Percentiles rank a stretch among this genome's conserved stretches.
These are phyloP conservation scores for Merops nubicus DNA, from an alignment of 2,113 vertebrate genomes.

Conservation along the genomic window DNA sequence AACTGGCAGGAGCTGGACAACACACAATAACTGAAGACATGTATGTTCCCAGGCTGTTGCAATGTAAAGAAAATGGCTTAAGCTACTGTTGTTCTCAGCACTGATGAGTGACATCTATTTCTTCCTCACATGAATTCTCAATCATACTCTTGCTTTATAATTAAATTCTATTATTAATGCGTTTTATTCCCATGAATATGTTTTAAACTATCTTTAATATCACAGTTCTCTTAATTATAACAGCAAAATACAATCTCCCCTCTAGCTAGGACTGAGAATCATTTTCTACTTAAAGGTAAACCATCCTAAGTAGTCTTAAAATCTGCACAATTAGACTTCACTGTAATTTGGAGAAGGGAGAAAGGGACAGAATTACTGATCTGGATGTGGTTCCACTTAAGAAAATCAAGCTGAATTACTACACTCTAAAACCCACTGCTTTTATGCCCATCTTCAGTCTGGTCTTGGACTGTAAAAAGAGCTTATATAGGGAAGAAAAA, in stretches of 20 bases:
- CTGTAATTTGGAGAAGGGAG: background rate
- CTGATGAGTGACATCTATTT: background rate
- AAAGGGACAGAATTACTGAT: background rate
- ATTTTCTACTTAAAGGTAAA: conserved; percentile 21
- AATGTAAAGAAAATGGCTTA: background rate
- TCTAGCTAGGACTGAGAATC: background rate
- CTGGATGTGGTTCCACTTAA: background rate
- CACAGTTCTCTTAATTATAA: conserved; percentile 5
- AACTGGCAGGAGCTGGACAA: background rate
- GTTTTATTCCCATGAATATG: background rate
- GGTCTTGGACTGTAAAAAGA: background rate
- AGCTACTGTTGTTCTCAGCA: rapidly evolving
- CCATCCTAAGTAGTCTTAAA: background rate
- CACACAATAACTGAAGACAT: background rate
- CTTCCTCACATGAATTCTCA: background rate
- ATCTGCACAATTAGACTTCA: background rate
- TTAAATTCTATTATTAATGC: conserved; percentile 6
- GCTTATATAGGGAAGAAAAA: background rate
- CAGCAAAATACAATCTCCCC: background rate
- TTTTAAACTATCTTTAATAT: conserved; percentile 22
- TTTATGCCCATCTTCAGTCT: background rate
- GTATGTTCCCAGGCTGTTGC: background rate
- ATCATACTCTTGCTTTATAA: background rate
- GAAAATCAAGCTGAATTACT: background rate
- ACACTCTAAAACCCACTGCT: background rate